These are phyloP conservation scores for Dichetophora obliterata DNA, from an alignment of 2,888 invertebrate genomes.

Conservation along the genomic window DNA sequence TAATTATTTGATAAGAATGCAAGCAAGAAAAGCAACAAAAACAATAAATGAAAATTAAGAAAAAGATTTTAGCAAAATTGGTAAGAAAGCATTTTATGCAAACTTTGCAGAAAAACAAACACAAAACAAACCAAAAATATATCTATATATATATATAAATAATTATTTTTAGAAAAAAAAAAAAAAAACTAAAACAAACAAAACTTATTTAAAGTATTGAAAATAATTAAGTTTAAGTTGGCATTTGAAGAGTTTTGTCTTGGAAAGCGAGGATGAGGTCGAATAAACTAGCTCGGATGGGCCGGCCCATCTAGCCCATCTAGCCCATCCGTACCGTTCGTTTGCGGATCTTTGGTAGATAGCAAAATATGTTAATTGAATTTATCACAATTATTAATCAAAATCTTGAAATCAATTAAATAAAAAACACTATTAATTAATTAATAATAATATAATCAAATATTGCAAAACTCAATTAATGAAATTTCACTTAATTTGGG, in stretches of 20 bases:
- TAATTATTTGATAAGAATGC: constrained; percentile 24
- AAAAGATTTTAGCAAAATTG: constrained; percentile 38
- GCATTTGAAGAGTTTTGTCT: constrained; percentile 2
- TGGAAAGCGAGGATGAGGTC: background rate
- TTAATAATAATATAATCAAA: constrained; percentile 31
- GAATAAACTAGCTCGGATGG: background rate
- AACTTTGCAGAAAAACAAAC: constrained; percentile 2
- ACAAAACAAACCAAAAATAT: background rate
- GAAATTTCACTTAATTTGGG: constrained; percentile 21
- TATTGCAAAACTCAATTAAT: constrained; percentile 27
- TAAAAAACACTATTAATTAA: constrained; percentile 5
- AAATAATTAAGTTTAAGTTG: background rate
- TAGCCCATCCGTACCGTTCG: background rate
- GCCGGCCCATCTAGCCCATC: too few relatives aligned
- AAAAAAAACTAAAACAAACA: background rate
- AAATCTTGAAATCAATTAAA: constrained; percentile 32
- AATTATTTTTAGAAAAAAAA: background rate
- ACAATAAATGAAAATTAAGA: background rate
- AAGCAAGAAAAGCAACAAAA: background rate
- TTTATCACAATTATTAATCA: constrained; percentile 51
- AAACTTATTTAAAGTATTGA: background rate
- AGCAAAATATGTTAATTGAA: constrained; percentile 61
- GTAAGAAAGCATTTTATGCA: constrained; percentile 27
- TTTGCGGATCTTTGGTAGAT: constrained; percentile 52
- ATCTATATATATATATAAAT: background rate